Conservation (phyloP, 2,797 vertebrate genomes). For the Vipera ursinii region DNA sequence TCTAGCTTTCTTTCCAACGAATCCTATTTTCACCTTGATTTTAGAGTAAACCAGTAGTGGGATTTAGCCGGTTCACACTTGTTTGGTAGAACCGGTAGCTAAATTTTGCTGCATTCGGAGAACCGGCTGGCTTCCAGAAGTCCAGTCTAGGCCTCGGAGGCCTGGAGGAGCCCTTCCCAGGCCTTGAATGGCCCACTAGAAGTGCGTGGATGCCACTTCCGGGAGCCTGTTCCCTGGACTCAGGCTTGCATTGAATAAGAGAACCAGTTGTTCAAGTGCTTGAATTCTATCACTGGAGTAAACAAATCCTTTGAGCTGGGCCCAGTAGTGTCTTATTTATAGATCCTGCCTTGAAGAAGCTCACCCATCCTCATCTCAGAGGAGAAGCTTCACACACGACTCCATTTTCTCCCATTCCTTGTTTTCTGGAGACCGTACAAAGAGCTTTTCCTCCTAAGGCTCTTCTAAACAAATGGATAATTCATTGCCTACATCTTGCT, state of each 20-base stretch:
- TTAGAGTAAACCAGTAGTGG: no score
- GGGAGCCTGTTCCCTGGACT: no score
- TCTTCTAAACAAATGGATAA: slow-evolving; percentile 1
- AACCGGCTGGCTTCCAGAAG: no score
- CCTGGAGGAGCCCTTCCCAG: no score
- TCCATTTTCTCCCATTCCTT: background rate
- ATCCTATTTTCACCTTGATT: background rate
- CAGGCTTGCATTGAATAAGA: no score
- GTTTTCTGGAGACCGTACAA: background rate
- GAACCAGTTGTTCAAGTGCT: no score
- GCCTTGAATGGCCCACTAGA: no score
- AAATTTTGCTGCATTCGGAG: no score
- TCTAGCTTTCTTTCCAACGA: background rate
- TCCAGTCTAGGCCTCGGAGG: no score
- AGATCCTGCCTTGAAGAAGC: background rate
- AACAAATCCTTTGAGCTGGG: background rate
- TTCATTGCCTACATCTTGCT: background rate
- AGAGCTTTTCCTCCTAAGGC: background rate
- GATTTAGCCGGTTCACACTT: no score
- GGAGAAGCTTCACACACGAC: background rate
- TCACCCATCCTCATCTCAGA: background rate
- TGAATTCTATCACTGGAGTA: background rate
- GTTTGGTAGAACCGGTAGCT: no score
- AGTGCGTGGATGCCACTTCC: no score
- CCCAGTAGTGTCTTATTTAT: background rate